These are phyloP conservation scores for Todus mexicanus DNA, from an alignment of 2,797 vertebrate genomes.

Conservation along the genomic window DNA sequence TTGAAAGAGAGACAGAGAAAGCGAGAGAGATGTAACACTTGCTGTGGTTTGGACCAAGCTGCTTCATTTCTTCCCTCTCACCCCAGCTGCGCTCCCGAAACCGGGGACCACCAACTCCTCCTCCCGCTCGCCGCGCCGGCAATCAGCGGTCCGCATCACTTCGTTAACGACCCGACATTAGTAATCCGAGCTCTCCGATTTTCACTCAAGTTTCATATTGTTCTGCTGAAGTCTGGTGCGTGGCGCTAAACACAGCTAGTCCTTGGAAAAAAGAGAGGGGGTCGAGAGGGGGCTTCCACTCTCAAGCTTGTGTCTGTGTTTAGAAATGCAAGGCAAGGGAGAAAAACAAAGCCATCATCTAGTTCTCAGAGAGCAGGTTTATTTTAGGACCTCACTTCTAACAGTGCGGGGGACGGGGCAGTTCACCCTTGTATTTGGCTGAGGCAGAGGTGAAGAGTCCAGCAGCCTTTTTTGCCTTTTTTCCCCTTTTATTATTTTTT, in stretches of 20 bases:
- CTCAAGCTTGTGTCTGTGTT: neutral
- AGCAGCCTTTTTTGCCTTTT: neutral
- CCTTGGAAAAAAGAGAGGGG: neutral
- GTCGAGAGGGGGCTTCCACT: neutral
- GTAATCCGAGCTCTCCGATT: neutral
- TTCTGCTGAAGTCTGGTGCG: neutral
- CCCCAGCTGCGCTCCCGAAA: neutral
- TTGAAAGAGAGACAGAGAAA: neutral
- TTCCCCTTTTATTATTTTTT: too few relatives aligned
- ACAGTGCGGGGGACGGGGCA: neutral
- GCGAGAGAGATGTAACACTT: neutral
- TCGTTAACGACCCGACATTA: neutral
- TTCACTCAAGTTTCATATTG: neutral
- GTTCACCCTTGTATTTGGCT: neutral
- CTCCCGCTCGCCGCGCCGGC: neutral
- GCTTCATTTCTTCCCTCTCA: neutral
- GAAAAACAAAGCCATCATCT: conserved; percentile 43
- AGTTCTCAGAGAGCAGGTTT: conserved; percentile 55
- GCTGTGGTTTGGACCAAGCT: neutral
- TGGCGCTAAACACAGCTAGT: neutral
- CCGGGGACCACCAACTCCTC: neutral
- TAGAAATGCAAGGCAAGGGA: neutral
- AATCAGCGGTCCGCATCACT: neutral
- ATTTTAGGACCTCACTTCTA: conserved; percentile 31
- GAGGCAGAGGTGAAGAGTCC: neutral